Base-by-base conservation (phyloP, 2,797 vertebrate species). In the Acestrorhynchus altus region DNA sequence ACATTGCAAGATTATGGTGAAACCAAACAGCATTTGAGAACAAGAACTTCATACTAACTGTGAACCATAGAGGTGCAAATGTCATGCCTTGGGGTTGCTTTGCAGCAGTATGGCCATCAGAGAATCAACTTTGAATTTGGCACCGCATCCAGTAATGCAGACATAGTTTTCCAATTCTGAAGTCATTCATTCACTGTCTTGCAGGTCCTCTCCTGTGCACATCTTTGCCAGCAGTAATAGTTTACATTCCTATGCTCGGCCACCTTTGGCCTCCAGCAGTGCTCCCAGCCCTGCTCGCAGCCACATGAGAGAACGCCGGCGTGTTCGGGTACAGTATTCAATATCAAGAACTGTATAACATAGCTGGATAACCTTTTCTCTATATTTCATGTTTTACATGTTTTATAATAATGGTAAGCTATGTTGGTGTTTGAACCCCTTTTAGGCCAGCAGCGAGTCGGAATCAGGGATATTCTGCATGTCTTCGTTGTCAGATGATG, bases 181-280 rank as follows among this genome's bases (percentile, higher is more conserved):
- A 22, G 16, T 28, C 8, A n/a, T 52, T 74, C 79, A 85, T 79
- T 86, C 0, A 86, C 89, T 60, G 10, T 67, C n/a, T 83, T 78
- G 68, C 89, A 99, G 97, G 93, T 97, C 98, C 88, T 98, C 97
- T 93, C 97, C 98, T 86, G 96, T 99, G 85, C 97, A 97, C 91
- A 97, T 99, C 90, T 96, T 98, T 92, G 96, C 97, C 88, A 98
- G 90, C 91, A 99, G 97, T 90, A 99, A 97, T 92, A 99, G 97
- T 98, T 98, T 99, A 98, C 98, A 99, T 98, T 99, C 98, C 95
- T 99, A 99, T 63, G 98, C 98, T 78, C 96, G 98, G 73, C 98
- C 98, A 80, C 98, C 98, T n/a, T 94, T 97, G 84, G 95, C 94
- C 77, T 93, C 93, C 83, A 93, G 94, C 83, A 96, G 90, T 0